Conservation (phyloP, 2,113 vertebrate species). For the Leptobrachium ailaonicum region DNA sequence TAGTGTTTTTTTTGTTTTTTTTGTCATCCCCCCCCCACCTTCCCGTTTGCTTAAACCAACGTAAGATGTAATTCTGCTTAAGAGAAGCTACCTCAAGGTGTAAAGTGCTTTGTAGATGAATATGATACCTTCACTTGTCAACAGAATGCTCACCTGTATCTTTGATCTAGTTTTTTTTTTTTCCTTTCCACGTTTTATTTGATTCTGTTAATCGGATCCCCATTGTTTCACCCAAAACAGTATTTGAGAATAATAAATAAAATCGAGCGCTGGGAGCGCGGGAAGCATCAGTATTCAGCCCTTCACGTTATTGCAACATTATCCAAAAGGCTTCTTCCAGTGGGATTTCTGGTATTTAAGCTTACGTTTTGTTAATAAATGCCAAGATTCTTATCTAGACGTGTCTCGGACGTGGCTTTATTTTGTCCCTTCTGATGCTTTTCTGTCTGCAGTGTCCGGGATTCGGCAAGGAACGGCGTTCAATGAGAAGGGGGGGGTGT, state of each 20-base stretch:
- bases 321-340: conserved; percentile 3
- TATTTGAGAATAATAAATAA: conserved; percentile 4
- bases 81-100: conserved; percentile 81
- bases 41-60: conserved; percentile 60
- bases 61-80: conserved; percentile 68
- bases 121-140: conserved; percentile 16
- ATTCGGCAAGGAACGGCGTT: background rate
- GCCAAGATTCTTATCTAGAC: conserved; percentile 35
- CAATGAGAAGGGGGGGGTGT: too few species aligned
- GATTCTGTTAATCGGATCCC: background rate
- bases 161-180: background rate
- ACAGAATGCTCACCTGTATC: conserved; percentile 11
- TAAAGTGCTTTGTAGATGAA: conserved; percentile 70
- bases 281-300: conserved; percentile 27
- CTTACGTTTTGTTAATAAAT: conserved; percentile 42
- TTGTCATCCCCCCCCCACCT: too few species aligned
- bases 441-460: conserved; percentile 6
- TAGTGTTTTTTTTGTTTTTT: conserved; percentile 51
- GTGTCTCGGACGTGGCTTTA: conserved; percentile 6
- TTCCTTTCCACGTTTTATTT: conserved; percentile 8
- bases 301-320: background rate
- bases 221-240: conserved; percentile 24
- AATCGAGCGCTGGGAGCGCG: too few species aligned
- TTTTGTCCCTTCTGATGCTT: background rate
- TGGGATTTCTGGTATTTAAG: conserved; percentile 31